Percentiles rank a stretch among this genome's conserved stretches.
Conservation (phyloP, 2,113 vertebrate species). For the Muntiacus muntjak region DNA sequence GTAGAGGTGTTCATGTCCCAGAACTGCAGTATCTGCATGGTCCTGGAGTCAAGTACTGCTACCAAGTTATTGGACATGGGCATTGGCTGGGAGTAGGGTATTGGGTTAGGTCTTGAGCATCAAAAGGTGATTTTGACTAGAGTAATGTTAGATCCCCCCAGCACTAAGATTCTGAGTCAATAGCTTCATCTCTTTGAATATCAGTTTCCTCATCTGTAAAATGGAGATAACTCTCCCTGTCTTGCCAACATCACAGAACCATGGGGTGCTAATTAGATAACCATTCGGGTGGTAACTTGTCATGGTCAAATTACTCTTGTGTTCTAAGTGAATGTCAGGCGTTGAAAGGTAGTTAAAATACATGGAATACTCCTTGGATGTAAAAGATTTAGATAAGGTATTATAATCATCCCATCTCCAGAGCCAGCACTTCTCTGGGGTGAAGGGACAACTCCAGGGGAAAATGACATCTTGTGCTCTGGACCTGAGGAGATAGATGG, state of each 20-base stretch:
- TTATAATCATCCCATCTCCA: neutral
- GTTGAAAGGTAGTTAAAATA: neutral
- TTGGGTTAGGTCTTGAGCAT: neutral
- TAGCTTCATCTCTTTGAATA: neutral
- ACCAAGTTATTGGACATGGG: neutral
- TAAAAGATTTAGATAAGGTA: neutral
- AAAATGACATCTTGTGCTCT: neutral
- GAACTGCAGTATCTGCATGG: neutral
- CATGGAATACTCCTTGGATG: neutral
- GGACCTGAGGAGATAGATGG: neutral
- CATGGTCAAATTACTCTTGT: neutral
- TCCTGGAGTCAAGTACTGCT: neutral
- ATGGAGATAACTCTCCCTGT: neutral
- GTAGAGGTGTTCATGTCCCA: neutral
- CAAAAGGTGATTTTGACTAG: constrained; percentile 1
- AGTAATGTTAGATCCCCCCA: neutral
- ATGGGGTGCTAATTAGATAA: neutral
- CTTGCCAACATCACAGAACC: neutral
- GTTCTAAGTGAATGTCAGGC: neutral
- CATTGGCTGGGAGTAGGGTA: neutral
- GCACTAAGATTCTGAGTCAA: neutral
- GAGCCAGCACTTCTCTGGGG: neutral
- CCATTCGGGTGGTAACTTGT: neutral
- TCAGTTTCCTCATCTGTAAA: neutral
- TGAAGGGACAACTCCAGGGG: neutral